These are phyloP conservation scores for Oophaga sylvatica DNA, from an alignment of 2,797 vertebrate genomes.

Conservation along the genomic window DNA sequence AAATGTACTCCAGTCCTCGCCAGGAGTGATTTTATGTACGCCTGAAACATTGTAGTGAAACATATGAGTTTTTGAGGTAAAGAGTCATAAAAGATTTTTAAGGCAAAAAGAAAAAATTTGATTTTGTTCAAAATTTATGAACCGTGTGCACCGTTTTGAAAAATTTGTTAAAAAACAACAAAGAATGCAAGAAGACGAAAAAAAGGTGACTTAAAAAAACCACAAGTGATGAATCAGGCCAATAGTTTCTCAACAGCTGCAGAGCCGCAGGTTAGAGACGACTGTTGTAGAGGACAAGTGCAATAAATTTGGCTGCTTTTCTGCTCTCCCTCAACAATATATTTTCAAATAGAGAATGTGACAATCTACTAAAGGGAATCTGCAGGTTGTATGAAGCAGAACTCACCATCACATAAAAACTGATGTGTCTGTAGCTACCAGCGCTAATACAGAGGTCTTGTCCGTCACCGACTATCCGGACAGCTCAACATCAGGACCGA, in stretches of 20 bases:
- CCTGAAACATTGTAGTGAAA: too few relatives aligned
- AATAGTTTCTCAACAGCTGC: not conserved
- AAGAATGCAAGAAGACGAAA: too few relatives aligned
- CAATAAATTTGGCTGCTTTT: not conserved
- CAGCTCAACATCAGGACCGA: not conserved
- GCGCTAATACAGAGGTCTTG: not conserved
- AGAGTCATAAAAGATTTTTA: too few relatives aligned
- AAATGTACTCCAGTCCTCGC: too few relatives aligned
- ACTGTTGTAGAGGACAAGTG: not conserved
- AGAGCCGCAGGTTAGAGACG: not conserved
- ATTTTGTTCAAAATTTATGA: too few relatives aligned
- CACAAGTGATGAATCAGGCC: too few relatives aligned
- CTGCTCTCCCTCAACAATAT: not conserved
- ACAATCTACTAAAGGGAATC: not conserved
- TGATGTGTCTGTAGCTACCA: not conserved
- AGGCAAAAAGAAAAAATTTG: too few relatives aligned
- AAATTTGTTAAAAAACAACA: too few relatives aligned
- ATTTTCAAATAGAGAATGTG: not conserved
- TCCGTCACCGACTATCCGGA: not conserved
- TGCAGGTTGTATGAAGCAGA: not conserved
- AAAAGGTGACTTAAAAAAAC: too few relatives aligned
- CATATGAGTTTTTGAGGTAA: too few relatives aligned
- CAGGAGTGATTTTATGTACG: too few relatives aligned
- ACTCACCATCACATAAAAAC: not conserved
- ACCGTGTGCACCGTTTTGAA: too few relatives aligned